These are phyloP conservation scores for Sebastes iracundus DNA, from an alignment of 2,797 vertebrate genomes.

Conservation along the genomic window DNA sequence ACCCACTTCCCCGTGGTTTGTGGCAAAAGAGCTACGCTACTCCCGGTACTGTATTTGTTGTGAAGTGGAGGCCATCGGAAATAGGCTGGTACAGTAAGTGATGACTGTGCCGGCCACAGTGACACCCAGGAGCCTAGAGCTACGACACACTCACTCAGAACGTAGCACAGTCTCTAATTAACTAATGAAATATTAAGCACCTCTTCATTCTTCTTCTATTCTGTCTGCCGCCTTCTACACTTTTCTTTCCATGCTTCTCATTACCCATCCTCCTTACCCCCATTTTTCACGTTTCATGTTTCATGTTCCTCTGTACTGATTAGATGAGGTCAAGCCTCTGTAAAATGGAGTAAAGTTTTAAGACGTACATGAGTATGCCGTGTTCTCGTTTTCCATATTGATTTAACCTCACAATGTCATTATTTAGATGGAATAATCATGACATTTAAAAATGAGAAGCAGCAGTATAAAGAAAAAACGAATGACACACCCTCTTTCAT, in stretches of 20 bases:
- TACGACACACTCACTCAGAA: constrained; percentile 72
- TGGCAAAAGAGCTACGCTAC: not conserved
- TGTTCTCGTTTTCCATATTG: constrained; percentile 24
- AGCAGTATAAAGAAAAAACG: not conserved
- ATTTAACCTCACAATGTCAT: constrained; percentile 9
- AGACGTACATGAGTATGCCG: not conserved
- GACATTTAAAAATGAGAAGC: constrained; percentile 7
- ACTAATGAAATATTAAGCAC: constrained; percentile 85
- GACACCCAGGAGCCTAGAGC: constrained; percentile 79
- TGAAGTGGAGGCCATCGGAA: constrained; percentile 60
- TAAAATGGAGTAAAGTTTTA: constrained; percentile 2
- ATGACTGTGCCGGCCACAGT: constrained; percentile 76
- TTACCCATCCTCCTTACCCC: constrained; percentile 61
- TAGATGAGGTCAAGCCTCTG: constrained; percentile 28
- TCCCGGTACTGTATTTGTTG: constrained; percentile 57
- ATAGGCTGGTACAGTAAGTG: constrained; percentile 75
- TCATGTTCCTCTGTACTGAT: constrained; percentile 16
- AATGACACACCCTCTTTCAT: not conserved
- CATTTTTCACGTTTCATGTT: constrained; percentile 54
- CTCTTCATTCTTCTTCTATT: constrained; percentile 74
- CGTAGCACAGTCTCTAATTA: constrained; percentile 79
- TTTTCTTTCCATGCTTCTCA: constrained; percentile 54
- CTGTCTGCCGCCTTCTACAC: constrained; percentile 56
- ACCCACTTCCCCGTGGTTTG: not conserved
- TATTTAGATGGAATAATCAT: constrained; percentile 7